These are phyloP conservation scores for Apostichopus japonicus DNA, from an alignment of 35 echinoderm and acorn worm genomes.

Conservation along the genomic window DNA sequence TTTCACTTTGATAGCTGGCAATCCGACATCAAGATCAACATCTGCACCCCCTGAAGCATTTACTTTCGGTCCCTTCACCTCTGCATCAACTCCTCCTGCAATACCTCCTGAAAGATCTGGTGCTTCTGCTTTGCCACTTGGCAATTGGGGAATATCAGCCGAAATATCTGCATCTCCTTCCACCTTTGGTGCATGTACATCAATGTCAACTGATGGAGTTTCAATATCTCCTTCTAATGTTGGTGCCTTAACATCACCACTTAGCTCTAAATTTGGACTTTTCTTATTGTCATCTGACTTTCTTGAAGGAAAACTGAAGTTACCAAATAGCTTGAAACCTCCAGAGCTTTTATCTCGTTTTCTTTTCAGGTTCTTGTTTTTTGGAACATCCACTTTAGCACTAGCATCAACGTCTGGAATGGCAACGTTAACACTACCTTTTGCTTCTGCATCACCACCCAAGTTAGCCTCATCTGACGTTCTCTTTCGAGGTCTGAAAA, in stretches of 20 bases:
- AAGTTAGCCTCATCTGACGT: conserved; percentile 73
- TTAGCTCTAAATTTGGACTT: background rate
- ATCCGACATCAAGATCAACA: conserved; percentile 34
- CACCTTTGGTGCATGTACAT: conserved; percentile 48
- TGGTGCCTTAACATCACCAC: conserved; percentile 20
- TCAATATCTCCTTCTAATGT: conserved; percentile 30
- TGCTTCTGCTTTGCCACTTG: conserved; percentile 41
- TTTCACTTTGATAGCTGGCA: conserved; percentile 15
- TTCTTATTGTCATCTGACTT: conserved; percentile 18
- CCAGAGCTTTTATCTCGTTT: conserved; percentile 51
- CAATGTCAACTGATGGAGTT: background rate
- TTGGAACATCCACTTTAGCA: conserved; percentile 58
- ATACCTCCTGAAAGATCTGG: conserved; percentile 37
- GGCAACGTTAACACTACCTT: conserved; percentile 59
- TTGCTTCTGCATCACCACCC: conserved; percentile 56
- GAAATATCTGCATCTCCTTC: conserved; percentile 49
- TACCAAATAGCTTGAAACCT: conserved; percentile 59
- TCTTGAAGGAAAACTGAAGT: conserved; percentile 42
- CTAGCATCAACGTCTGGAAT: conserved; percentile 61
- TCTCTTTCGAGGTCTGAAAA: conserved; percentile 62
- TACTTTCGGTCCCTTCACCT: conserved; percentile 6
- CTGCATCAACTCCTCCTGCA: conserved; percentile 48
- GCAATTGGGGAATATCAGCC: conserved; percentile 1
- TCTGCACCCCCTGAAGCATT: conserved; percentile 28
- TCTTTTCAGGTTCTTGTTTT: conserved; percentile 55